These are phyloP conservation scores for Anguilla japonica DNA, from an alignment of 2,113 vertebrate genomes.

Conservation along the genomic window DNA sequence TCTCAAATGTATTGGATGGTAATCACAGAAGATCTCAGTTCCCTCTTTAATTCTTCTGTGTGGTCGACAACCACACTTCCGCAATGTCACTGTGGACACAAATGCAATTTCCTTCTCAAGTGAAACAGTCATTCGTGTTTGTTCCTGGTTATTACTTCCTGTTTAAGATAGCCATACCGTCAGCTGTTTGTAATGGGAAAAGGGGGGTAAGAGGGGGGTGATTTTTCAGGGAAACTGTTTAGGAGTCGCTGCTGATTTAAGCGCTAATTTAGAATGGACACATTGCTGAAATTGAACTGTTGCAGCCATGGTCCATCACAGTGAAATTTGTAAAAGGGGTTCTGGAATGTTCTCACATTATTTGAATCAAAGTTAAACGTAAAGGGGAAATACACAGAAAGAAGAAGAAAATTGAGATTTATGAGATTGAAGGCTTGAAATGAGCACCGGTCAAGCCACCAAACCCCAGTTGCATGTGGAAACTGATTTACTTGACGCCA, in stretches of 20 bases:
- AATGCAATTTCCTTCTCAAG: not conserved
- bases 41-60: not conserved
- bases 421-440: not conserved
- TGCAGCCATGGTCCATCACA: not conserved
- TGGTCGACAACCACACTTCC: not conserved
- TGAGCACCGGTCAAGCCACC: not conserved
- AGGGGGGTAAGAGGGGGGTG: not conserved
- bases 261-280: not conserved
- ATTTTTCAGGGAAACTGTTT: not conserved
- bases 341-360: not conserved
- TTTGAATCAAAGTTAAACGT: not conserved
- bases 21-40: not conserved
- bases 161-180: not conserved
- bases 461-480: not conserved
- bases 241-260: not conserved
- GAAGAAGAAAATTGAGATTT: not conserved
- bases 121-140: not conserved
- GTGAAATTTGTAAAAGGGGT: not conserved
- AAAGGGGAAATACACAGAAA: not conserved
- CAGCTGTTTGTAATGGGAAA: conserved; percentile 1
- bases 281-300: not conserved
- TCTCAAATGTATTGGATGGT: not conserved
- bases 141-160: not conserved
- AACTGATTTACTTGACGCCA: no score
- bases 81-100: not conserved